A percentile compares a stretch with the other conserved stretches of the same genome.
phyloP scores from a whole-genome alignment of 1,140 invertebrate species.

The Ruditapes philippinarum region DNA sequence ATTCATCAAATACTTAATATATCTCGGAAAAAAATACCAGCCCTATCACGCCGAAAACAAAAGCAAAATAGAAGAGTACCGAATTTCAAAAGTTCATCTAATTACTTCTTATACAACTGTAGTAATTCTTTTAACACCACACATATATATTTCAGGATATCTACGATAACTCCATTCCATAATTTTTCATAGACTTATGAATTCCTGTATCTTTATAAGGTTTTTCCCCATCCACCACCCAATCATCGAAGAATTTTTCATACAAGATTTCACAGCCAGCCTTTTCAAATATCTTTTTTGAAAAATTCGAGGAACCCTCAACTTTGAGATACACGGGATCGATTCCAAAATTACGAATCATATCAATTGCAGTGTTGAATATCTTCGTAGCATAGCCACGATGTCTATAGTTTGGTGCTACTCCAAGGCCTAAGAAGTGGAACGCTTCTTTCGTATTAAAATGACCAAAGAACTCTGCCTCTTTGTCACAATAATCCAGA shows the following conservation, averaged over 20 bases:
- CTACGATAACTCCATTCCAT: too few relatives aligned
- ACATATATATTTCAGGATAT: too few relatives aligned
- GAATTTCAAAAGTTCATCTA: too few relatives aligned
- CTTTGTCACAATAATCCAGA: background rate
- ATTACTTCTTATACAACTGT: too few relatives aligned
- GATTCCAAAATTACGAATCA: background rate
- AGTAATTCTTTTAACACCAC: too few relatives aligned
- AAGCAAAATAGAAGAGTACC: too few relatives aligned
- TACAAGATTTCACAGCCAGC: slow-evolving; percentile 35
- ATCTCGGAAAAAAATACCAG: too few relatives aligned
- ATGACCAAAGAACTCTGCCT: slow-evolving; percentile 18
- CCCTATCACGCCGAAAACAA: too few relatives aligned
- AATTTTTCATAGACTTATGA: background rate
- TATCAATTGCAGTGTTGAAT: background rate
- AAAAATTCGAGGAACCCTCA: background rate
- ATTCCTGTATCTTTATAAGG: background rate
- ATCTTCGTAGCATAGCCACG: background rate
- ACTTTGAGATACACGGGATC: background rate
- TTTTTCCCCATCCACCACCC: background rate
- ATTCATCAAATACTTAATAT: too few relatives aligned
- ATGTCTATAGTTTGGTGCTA: background rate
- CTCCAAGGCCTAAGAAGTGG: slow-evolving; percentile 15
- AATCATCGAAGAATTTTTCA: background rate
- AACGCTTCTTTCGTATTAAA: background rate
- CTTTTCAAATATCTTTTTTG: slow-evolving; percentile 2